Evolutionary conservation across 2,797 vertebrate species (phyloP).

Genomic region (Galago senegalensis): DNA sequence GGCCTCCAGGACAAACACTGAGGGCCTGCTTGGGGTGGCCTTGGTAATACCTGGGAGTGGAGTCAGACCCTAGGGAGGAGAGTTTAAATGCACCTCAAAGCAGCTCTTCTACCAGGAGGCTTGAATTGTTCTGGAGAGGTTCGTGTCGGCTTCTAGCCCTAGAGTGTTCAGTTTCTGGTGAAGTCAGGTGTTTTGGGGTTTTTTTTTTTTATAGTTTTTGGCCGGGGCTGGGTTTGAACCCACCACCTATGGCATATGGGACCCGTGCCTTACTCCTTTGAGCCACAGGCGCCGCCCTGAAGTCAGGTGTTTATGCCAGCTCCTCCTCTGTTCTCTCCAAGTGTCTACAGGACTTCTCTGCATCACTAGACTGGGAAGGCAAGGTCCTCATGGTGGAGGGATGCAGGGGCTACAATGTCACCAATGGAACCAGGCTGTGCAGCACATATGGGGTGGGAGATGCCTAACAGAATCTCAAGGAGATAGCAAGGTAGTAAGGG

Average conservation of each 20-base stretch:
- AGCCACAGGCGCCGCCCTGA: no score
- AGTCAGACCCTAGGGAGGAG: background rate
- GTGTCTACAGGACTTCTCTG: background rate
- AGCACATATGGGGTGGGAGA: background rate
- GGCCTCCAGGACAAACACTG: fast-evolving
- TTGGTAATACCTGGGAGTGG: no score
- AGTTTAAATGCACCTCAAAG: background rate
- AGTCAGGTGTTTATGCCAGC: background rate
- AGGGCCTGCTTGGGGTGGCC: background rate
- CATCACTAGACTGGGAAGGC: background rate
- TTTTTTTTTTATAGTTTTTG: no score
- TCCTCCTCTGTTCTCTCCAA: background rate
- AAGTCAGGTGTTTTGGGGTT: background rate
- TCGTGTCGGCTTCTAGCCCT: background rate
- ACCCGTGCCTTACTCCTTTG: no score
- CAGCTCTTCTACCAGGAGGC: background rate
- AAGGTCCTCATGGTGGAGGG: background rate
- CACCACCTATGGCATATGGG: no score
- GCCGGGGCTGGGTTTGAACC: no score
- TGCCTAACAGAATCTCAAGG: background rate
- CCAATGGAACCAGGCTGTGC: background rate
- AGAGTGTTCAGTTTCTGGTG: background rate
- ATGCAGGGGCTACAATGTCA: background rate
- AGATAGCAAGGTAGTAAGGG: background rate
- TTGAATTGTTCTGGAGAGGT: background rate